Evolutionary conservation across 1,140 invertebrate genomes (phyloP).

Genomic region (Aethina tumida): DNA sequence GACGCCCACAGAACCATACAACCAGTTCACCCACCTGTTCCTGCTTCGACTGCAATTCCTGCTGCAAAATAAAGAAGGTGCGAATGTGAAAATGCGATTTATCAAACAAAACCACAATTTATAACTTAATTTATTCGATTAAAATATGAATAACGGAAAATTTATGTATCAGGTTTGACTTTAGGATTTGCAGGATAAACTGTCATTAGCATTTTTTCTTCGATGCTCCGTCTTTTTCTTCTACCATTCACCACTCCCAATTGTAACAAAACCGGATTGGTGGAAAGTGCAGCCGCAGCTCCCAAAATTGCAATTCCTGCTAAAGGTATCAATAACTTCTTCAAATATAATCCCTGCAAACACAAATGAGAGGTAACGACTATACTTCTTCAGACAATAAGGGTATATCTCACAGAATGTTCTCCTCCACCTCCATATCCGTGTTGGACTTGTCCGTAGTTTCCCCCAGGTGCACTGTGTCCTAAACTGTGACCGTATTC

Average conservation of each 20-base stretch:
- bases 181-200: constrained; percentile 24
- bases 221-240: constrained; percentile 31
- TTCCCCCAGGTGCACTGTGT: not conserved
- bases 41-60: no score
- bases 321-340: constrained; percentile 57
- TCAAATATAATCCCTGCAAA: constrained; percentile 43
- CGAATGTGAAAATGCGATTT: no score
- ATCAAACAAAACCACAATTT: no score
- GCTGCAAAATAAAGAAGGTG: no score
- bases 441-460: constrained; percentile 5
- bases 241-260: constrained; percentile 53
- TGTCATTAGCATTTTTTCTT: constrained; percentile 8
- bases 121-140: constrained; percentile 1
- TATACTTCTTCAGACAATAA: not conserved
- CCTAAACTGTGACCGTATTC: no score
- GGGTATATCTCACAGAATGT: not conserved
- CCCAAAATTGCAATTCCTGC: constrained; percentile 68
- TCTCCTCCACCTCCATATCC: no score
- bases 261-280: constrained; percentile 65
- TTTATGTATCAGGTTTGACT: constrained; percentile 13
- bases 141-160: not conserved
- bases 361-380: constrained; percentile 4
- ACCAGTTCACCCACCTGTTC: no score
- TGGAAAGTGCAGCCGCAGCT: constrained; percentile 63
- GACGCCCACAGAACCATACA: no score